These are phyloP conservation scores for Lepus townsendii DNA, from an alignment of 2,797 vertebrate genomes.

Conservation along the genomic window DNA sequence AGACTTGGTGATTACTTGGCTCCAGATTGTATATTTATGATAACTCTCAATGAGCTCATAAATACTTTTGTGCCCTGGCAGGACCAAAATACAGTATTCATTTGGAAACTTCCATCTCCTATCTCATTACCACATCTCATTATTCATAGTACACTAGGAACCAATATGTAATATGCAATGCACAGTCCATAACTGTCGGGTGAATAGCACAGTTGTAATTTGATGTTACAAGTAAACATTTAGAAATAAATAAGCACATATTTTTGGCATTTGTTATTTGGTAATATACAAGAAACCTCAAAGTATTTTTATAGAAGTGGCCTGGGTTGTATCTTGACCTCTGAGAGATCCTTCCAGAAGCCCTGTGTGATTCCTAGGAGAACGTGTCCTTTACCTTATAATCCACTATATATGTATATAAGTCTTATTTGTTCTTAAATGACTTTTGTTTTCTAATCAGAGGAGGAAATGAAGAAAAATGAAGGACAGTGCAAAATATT, in stretches of 20 bases:
- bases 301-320: background rate
- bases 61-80: background rate
- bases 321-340: background rate
- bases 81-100: background rate
- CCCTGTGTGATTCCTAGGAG: background rate
- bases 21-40: conserved; percentile 28
- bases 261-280: conserved; percentile 52
- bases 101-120: conserved; percentile 39
- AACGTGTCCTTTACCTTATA: background rate
- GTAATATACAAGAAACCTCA: background rate
- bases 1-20: background rate
- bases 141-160: background rate
- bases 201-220: conserved; percentile 47
- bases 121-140: conserved; percentile 12
- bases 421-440: conserved; percentile 57
- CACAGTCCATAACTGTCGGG: background rate
- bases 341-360: background rate
- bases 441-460: conserved; percentile 33
- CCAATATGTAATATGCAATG: background rate
- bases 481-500: conserved; percentile 60
- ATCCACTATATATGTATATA: background rate
- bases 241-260: background rate
- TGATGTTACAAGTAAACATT: background rate
- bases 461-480: conserved; percentile 67
- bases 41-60: background rate